phyloP scores from a whole-genome alignment of 2,113 vertebrate species.

The Larimichthys crocea region DNA sequence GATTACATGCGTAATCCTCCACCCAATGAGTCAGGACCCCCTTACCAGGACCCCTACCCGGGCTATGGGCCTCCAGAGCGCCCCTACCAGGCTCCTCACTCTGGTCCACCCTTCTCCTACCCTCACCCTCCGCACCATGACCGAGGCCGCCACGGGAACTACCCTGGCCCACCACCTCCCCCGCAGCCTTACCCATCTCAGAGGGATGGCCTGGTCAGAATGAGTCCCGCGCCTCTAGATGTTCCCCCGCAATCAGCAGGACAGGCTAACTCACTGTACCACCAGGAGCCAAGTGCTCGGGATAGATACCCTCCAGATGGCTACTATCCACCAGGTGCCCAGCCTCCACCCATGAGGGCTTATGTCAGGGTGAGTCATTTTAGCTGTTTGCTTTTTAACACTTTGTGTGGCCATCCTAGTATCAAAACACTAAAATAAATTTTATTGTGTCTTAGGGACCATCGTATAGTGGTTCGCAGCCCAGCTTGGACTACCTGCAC shows the following conservation, averaged over 20 bases:
- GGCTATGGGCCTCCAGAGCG: conserved; percentile 90
- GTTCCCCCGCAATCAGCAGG: conserved; percentile 84
- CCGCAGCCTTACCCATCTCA: conserved; percentile 88
- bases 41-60: conserved; percentile 92
- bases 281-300: conserved; percentile 86
- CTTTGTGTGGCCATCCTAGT: background rate
- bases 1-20: conserved; percentile 87
- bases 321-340: conserved; percentile 89
- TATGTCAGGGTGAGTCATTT: conserved; percentile 88
- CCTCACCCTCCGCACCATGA: conserved; percentile 90
- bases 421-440: background rate
- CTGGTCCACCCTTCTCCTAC: conserved; percentile 92
- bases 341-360: conserved; percentile 88
- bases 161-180: conserved; percentile 86
- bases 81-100: conserved; percentile 85
- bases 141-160: conserved; percentile 85
- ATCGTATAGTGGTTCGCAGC: conserved; percentile 85
- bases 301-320: conserved; percentile 90
- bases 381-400: background rate
- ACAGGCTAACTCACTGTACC: conserved; percentile 87
- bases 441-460: conserved; percentile 53
- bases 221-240: conserved; percentile 92
- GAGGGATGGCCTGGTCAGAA: conserved; percentile 91
- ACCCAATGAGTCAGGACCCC: conserved; percentile 86
- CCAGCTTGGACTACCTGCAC: conserved; percentile 94